Evolutionary conservation across 2,113 vertebrate genomes (phyloP), one percentile per base, ranked within the genome.

Genomic region (Rhizomys pruinosus): DNA sequence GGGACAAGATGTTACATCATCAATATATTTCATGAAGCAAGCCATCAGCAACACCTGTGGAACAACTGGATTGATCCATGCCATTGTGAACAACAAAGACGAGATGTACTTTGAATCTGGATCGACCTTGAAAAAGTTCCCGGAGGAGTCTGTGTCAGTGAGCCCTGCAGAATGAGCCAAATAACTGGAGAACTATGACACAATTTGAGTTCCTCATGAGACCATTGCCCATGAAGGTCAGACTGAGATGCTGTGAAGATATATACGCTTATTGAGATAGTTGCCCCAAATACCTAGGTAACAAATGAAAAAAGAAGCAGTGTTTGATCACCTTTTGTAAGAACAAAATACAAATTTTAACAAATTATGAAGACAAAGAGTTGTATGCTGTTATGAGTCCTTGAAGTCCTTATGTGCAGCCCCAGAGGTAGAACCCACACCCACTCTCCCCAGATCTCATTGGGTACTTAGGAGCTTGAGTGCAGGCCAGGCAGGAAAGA

Each of bases 161-260:
- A 99, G 97, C 91, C 99, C 99, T 42, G 99, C 99, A 93, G 99
- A 99, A 95, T 98, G 99, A 97, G 99, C 99, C 92, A 96, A 96
- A 90, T 99, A 99, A 94, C 97, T 99, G 97, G 99, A 99, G 98
- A 99, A 99, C 93, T 99, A 99, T 2, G 99, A 99, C 97, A 99
- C 99, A 97, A 99, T 99, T 98, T 99, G 99, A 97, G 99, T 99
- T 95, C 99, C 99, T 92, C 99, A 99, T 97, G 99, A 99, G 95
- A 99, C 98, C 97, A 99, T 99, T 97, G 99, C 99, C 92, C 99
- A 99, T 95, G 99, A 99, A 98, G 99, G 99, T 97, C 99, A 99
- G 97, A 99, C 99, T 93, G 99, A 86, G 93, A 52, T n/a, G 27
- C 47, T 57, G 34, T 55, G 37, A 25, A 84, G 32, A 47, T 82